Conservation (phyloP, 2,113 vertebrate genomes). For the Naja naja region DNA sequence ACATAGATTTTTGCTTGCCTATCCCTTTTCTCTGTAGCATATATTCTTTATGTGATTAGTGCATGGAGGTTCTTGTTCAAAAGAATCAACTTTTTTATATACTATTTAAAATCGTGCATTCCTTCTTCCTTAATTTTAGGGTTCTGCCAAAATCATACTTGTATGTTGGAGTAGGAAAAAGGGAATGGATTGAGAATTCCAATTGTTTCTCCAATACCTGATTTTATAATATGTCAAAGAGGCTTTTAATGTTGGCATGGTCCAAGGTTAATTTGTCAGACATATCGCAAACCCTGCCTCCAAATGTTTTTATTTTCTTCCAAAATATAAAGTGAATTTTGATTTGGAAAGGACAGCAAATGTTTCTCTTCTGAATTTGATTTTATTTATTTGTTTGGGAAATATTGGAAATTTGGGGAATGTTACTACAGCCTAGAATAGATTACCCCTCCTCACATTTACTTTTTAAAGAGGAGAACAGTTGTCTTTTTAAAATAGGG, state of each 20-base stretch:
- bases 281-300: neutral
- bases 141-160: neutral
- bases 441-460: neutral
- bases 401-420: neutral
- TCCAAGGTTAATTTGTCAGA: neutral
- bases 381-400: neutral
- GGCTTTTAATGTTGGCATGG: neutral
- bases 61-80: neutral
- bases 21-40: conserved; percentile 4
- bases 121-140: neutral
- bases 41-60: neutral
- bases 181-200: neutral
- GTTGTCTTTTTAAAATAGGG: neutral
- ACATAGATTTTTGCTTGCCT: conserved; percentile 30
- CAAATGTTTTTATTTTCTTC: neutral
- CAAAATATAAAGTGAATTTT: neutral
- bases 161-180: neutral
- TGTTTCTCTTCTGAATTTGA: neutral
- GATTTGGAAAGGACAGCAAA: neutral
- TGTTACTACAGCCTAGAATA: neutral
- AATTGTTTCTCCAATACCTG: neutral
- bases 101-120: neutral
- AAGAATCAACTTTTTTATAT: neutral
- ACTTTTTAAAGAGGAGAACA: too few relatives aligned
- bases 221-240: neutral